Percentiles rank a stretch among this genome's conserved stretches.
These are phyloP conservation scores for Eutrigla gurnardus DNA, from an alignment of 2,797 vertebrate species.

Conservation along the genomic window DNA sequence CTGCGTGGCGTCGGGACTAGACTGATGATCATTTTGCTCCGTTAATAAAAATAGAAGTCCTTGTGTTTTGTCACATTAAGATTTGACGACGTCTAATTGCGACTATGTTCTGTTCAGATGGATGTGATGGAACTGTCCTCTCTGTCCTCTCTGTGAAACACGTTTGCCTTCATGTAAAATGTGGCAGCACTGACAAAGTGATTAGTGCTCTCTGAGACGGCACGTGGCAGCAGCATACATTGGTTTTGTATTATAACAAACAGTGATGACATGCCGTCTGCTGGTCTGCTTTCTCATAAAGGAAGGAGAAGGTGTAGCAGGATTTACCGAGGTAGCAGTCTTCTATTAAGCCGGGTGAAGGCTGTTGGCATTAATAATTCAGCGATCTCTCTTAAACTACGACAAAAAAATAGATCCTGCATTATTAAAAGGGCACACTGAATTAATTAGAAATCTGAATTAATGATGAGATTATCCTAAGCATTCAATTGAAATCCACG, in stretches of 20 bases:
- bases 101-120: conserved; percentile 3
- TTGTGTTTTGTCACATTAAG: conserved; percentile 8
- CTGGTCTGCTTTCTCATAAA: conserved; percentile 22
- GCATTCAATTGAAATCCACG: conserved; percentile 59
- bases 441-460: conserved; percentile 81
- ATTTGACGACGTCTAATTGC: neutral
- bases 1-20: conserved; percentile 1
- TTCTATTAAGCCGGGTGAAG: conserved; percentile 63
- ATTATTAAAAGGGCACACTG: conserved; percentile 77
- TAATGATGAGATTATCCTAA: conserved; percentile 80
- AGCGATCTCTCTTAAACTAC: conserved; percentile 66
- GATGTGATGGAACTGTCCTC: neutral
- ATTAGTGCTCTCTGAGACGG: conserved; percentile 20
- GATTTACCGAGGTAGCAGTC: conserved; percentile 56
- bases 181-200: conserved; percentile 9
- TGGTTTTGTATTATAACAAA: conserved; percentile 24
- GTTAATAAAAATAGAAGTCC: conserved; percentile 18
- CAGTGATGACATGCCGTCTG: conserved; percentile 29
- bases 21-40: conserved; percentile 16
- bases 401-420: conserved; percentile 69
- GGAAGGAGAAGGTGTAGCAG: conserved; percentile 43
- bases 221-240: conserved; percentile 27
- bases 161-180: neutral
- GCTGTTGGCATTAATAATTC: conserved; percentile 78
- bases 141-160: neutral